Base-by-base conservation (phyloP, 2,888 invertebrate species). In the Chrysodeixis includens region DNA sequence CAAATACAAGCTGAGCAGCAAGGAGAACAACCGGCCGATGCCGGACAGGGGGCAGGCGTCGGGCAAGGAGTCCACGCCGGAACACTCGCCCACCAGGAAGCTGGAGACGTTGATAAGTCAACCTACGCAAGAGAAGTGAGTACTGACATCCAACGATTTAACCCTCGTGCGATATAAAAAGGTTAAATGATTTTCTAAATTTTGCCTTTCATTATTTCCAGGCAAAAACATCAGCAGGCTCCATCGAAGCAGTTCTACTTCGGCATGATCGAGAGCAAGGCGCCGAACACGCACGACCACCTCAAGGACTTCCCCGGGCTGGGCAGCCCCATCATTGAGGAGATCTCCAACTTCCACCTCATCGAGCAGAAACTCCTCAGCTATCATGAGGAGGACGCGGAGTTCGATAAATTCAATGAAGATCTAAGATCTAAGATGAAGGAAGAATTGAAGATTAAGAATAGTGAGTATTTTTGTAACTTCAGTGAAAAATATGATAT, bases 231-330 rank as follows among this genome's bases (percentile, higher is more conserved):
- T n/a, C n/a, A 90, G 66, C 72, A 86, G 22, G 83, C 90, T 2
- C 94, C 94, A 56, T 94, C 94, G 0, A 95, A 94, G 61, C 94
- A 95, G 64, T 98, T 98, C 89, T 98, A 98, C 91, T 98, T 98
- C 84, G 97, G 98, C 44, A 97, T 98, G 97, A 96, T 96, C 73
- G 96, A 96, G 76, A 92, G 90, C 75, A 92, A 92, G 56, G 92
- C 92, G 56, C 79, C 88, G 0, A 87, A 89, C 54, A 77, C 85
- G 0, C 84, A 88, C 30, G 92, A 95, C 40, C 89, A 92, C 62
- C 74, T 93, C 4, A 94, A 92, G 62, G 94, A 94, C 77, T 95
- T 95, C 78, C 94, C 94, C 0, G 94, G 94, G 0, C 82, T 95
- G 1, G 94, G 94, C 6, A 92, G 92, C 61, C 94, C 94, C 4